phyloP scores from a whole-genome alignment of 2,888 invertebrate genomes.

The Sesia apiformis region DNA sequence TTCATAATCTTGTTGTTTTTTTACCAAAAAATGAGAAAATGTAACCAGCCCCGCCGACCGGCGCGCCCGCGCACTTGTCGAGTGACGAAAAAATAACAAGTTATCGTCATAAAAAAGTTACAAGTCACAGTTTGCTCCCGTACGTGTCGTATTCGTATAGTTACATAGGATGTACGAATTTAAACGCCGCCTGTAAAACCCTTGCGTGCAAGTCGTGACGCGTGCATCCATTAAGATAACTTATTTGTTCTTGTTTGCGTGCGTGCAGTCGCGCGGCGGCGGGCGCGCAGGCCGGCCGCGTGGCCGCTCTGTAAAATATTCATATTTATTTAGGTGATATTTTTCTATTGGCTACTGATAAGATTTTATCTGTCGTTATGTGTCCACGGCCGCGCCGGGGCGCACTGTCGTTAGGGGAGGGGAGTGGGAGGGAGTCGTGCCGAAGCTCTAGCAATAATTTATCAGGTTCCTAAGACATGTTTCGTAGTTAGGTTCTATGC shows the following conservation, averaged over 20 bases:
- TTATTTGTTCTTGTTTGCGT: slow-evolving; percentile 28
- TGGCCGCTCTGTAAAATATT: slow-evolving; percentile 48
- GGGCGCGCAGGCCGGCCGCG: slow-evolving; percentile 24
- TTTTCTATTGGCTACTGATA: slow-evolving; percentile 74
- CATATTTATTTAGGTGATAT: slow-evolving; percentile 74
- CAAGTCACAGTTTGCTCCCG: no score
- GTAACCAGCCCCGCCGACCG: slow-evolving; percentile 25
- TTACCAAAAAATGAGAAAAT: slow-evolving; percentile 55
- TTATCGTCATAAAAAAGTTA: no score
- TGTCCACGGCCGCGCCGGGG: slow-evolving; percentile 45
- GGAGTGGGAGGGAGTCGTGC: slow-evolving; percentile 38
- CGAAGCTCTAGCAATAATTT: slow-evolving; percentile 71
- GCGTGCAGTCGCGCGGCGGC: slow-evolving; percentile 4
- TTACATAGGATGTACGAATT: no score
- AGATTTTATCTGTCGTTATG: slow-evolving; percentile 65
- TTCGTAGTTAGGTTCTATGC: slow-evolving; percentile 73
- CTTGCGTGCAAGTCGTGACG: neutral
- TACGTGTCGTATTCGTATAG: no score
- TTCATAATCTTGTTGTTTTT: slow-evolving; percentile 62
- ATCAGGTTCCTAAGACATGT: slow-evolving; percentile 73
- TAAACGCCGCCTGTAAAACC: neutral
- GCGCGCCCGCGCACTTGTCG: neutral
- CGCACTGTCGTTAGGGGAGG: slow-evolving; percentile 44
- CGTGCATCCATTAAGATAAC: no score
- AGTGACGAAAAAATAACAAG: no score